Percentiles rank a stretch among this genome's conserved stretches.
Evolutionary conservation across 2,113 vertebrate species (phyloP).

Genomic region (Neomonachus schauinslandi): DNA sequence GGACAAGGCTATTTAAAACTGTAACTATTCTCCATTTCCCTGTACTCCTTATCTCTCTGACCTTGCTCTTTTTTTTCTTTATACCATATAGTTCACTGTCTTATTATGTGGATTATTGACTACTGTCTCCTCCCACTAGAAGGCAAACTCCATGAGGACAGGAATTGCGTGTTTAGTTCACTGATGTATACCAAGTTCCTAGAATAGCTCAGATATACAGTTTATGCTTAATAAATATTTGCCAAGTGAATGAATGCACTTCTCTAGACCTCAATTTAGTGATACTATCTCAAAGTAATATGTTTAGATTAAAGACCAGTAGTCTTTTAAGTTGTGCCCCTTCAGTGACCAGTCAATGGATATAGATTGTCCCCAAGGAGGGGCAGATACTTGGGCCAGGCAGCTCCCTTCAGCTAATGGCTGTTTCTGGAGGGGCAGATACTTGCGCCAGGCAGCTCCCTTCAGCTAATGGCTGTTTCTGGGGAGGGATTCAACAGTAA

Average conservation of each 20-base stretch:
- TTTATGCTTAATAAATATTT: background rate
- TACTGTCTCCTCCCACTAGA: background rate
- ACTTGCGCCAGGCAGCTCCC: background rate
- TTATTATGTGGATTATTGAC: background rate
- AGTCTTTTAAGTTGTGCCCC: background rate
- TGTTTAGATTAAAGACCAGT: background rate
- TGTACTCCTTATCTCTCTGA: background rate
- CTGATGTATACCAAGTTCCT: background rate
- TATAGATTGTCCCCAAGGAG: background rate
- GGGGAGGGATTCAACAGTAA: background rate
- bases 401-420: background rate
- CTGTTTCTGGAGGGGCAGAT: background rate
- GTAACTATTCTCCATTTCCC: background rate
- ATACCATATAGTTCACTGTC: background rate
- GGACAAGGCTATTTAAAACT: background rate
- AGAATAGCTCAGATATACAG: background rate
- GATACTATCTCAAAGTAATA: background rate
- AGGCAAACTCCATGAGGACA: background rate
- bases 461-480: background rate
- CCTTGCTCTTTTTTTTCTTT: background rate
- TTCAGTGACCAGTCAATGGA: background rate
- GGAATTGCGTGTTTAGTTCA: constrained; percentile 9
- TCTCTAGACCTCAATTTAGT: background rate
- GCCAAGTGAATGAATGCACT: background rate
- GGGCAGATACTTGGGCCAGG: background rate